Evolutionary conservation across 2,797 vertebrate species (phyloP).

Genomic region (Leptatherina wallacei): DNA sequence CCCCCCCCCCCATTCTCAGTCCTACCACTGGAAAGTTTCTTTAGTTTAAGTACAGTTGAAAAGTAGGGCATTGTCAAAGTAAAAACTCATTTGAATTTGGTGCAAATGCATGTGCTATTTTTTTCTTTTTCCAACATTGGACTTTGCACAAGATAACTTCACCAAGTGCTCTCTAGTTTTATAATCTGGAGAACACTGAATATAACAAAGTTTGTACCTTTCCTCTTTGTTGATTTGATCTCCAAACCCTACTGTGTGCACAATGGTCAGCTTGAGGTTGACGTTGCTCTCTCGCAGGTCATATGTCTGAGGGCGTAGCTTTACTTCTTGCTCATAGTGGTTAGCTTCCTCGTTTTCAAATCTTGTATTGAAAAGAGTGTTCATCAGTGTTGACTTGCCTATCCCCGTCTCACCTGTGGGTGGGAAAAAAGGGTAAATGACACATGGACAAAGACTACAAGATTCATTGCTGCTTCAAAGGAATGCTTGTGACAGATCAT

Average conservation of each 20-base stretch:
- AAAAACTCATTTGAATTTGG: not conserved
- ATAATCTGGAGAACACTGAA: no score
- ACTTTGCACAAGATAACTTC: no score
- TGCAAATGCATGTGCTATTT: not conserved
- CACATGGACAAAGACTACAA: not conserved
- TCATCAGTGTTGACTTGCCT: conserved; percentile 97
- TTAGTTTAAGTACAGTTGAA: not conserved
- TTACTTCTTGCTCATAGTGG: conserved; percentile 88
- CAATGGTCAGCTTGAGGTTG: conserved; percentile 93
- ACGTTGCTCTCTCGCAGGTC: conserved; percentile 95
- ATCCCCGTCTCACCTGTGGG: conserved; percentile 94
- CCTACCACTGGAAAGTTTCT: conserved; percentile 11
- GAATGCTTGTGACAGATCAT: not conserved
- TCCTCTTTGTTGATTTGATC: conserved; percentile 97
- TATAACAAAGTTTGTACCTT: conserved; percentile 81
- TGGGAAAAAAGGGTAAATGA: not conserved
- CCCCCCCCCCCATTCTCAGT: conserved; percentile 7
- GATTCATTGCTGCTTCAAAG: conserved; percentile 1
- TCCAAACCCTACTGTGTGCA: conserved; percentile 96
- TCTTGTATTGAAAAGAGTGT: conserved; percentile 94
- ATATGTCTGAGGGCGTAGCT: conserved; percentile 87
- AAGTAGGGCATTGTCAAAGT: not conserved
- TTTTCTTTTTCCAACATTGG: no score
- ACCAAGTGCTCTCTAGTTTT: no score
- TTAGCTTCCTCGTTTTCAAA: conserved; percentile 94